These are phyloP conservation scores for Mustela lutreola DNA, from an alignment of 2,113 vertebrate species.

Conservation along the genomic window DNA sequence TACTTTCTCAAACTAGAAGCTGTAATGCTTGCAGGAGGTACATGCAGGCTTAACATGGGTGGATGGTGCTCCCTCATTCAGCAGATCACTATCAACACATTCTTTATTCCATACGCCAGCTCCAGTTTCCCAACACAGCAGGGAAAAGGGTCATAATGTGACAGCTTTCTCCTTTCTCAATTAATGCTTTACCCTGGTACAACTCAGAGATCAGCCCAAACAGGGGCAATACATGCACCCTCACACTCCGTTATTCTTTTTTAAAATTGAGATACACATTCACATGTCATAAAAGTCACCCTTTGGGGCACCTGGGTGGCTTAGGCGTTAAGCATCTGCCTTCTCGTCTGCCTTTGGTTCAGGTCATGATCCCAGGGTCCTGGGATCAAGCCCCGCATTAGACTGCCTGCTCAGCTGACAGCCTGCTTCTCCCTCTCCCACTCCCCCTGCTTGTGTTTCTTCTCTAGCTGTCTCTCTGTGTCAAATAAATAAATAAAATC, in stretches of 20 bases:
- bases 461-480: no score
- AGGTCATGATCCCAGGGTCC: no score
- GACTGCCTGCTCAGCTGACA: no score
- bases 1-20: not conserved
- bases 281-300: not conserved
- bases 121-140: not conserved
- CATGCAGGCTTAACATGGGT: not conserved
- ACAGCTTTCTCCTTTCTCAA: constrained; percentile 14
- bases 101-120: not conserved
- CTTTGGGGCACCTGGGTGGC: not conserved
- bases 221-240: not conserved
- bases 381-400: no score
- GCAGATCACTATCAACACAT: not conserved
- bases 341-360: no score
- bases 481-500: no score
- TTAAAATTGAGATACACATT: not conserved
- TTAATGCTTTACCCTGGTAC: constrained; percentile 7
- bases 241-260: not conserved
- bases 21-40: not conserved
- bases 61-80: not conserved
- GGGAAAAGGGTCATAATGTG: not conserved
- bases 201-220: not conserved
- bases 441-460: no score
- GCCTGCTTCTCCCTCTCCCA: no score
- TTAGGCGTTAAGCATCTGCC: no score